Evolutionary conservation across 2,113 vertebrate species (phyloP).

Genomic region (Phocoena phocoena): DNA sequence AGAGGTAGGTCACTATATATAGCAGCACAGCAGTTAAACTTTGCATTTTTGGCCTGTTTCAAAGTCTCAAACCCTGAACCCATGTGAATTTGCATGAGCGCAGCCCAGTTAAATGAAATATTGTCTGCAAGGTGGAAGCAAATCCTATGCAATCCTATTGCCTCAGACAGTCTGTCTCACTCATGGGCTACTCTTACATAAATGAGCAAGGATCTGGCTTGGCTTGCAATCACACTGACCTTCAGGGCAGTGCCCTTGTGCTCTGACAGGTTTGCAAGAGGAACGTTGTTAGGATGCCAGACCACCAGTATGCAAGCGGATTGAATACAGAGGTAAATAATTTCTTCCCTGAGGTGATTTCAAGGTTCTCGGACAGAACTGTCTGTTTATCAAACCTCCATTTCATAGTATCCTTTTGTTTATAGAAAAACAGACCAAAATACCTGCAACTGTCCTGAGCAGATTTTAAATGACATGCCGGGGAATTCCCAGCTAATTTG

Average conservation of each 20-base stretch:
- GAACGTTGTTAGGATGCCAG: constrained; percentile 64
- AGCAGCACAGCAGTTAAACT: not conserved
- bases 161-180: not conserved
- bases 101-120: not conserved
- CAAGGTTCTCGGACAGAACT: constrained; percentile 28
- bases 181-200: not conserved
- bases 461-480: constrained; percentile 71
- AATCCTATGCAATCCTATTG: not conserved
- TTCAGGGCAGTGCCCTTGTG: not conserved
- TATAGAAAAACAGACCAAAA: constrained; percentile 72
- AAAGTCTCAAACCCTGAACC: not conserved
- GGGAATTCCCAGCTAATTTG: constrained; percentile 75
- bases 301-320: constrained; percentile 18
- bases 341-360: constrained; percentile 66
- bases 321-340: constrained; percentile 63
- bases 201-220: not conserved
- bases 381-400: constrained; percentile 63
- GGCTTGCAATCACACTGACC: not conserved
- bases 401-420: constrained; percentile 55
- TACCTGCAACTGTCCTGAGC: constrained; percentile 72
- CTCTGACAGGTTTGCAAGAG: not conserved
- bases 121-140: not conserved
- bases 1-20: not conserved
- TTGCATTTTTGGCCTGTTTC: not conserved
- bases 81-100: not conserved